phyloP scores from a whole-genome alignment of 2,113 vertebrate genomes.

The Phrynocephalus versicolor region DNA sequence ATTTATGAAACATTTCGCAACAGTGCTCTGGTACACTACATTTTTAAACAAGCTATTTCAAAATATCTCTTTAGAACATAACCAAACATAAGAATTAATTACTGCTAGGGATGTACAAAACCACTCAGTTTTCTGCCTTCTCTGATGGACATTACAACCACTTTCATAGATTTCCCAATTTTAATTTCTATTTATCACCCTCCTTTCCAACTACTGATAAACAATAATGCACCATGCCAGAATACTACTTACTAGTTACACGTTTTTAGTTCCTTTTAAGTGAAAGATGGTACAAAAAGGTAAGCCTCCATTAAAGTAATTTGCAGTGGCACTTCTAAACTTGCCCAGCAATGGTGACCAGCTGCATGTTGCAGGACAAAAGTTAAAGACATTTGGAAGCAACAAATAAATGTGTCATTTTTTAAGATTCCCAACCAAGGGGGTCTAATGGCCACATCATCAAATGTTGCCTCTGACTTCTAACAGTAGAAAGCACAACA shows the following conservation, averaged over 20 bases:
- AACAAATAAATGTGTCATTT: not conserved
- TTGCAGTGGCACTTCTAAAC: not conserved
- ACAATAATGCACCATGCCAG: not conserved
- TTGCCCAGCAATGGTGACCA: fast-evolving
- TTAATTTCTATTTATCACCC: not conserved
- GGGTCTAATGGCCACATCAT: not conserved
- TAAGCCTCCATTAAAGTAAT: fast-evolving
- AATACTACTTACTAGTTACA: not conserved
- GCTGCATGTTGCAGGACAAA: not conserved
- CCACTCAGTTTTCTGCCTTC: no score
- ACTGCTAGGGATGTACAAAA: not conserved
- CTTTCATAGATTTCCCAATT: not conserved
- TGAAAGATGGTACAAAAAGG: not conserved
- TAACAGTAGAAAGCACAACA: fast-evolving
- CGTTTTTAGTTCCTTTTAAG: not conserved
- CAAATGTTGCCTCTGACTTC: not conserved
- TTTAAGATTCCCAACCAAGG: not conserved
- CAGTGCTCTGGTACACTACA: not conserved
- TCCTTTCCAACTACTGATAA: not conserved
- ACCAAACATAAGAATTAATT: not conserved
- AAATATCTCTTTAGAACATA: not conserved
- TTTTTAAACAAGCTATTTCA: not conserved
- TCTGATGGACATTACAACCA: not conserved
- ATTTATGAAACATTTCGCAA: not conserved
- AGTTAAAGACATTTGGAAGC: not conserved